A percentile compares a stretch with the other conserved stretches of the same genome.
These are phyloP conservation scores for Laothoe populi DNA, from an alignment of 2,888 invertebrate genomes.

Conservation along the genomic window DNA sequence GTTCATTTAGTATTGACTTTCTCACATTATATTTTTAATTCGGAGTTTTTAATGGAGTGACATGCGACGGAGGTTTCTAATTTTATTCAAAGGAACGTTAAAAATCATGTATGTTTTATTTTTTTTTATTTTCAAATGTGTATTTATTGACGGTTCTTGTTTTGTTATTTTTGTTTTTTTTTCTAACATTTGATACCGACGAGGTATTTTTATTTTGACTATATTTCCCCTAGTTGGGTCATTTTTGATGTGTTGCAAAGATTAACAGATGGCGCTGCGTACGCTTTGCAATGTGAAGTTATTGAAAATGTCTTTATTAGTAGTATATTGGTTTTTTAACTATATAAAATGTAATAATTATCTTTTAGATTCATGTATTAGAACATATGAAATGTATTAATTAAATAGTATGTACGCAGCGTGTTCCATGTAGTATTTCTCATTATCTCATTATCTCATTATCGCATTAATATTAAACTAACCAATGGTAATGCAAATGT, in stretches of 20 bases:
- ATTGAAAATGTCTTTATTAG: background rate
- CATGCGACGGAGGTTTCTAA: background rate
- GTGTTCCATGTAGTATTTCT: background rate
- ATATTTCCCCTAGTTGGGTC: background rate
- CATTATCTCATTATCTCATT: background rate
- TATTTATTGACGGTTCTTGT: constrained; percentile 22
- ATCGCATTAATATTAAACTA: constrained; percentile 10
- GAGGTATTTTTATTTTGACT: constrained; percentile 18
- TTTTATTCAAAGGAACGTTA: constrained; percentile 1
- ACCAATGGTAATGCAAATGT: constrained; percentile 18
- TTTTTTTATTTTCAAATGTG: background rate
- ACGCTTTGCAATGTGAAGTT: background rate
- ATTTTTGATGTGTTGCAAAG: constrained; percentile 13
- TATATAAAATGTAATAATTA: background rate
- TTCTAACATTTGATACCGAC: constrained; percentile 19
- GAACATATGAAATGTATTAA: background rate
- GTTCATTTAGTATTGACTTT: constrained; percentile 4
- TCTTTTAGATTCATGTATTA: background rate
- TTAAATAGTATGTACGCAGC: constrained; percentile 1
- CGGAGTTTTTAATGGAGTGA: background rate
- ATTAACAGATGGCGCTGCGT: constrained; percentile 18
- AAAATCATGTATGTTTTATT: constrained; percentile 8
- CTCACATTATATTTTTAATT: background rate
- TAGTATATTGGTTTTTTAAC: background rate
- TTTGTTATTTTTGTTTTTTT: constrained; percentile 22